phyloP scores from a whole-genome alignment of 1,140 invertebrate species.

The Lucilia sericata region DNA sequence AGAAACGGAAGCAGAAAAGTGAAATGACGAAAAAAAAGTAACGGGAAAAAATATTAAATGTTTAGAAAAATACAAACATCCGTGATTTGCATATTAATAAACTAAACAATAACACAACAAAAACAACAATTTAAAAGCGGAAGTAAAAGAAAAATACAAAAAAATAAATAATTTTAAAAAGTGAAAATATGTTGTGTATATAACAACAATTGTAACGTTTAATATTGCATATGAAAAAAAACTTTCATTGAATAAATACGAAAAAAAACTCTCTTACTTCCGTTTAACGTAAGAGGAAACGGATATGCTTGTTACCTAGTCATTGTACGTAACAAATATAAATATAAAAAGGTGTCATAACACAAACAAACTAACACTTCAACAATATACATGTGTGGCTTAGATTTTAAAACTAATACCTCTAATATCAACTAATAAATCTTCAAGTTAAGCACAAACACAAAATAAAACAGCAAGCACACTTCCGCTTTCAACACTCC shows the following conservation, averaged over 20 bases:
- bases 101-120: not conserved
- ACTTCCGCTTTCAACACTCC: not conserved
- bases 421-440: not conserved
- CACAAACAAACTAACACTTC: not conserved
- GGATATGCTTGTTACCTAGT: constrained; percentile 28
- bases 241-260: not conserved
- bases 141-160: constrained; percentile 7
- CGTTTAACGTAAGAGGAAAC: constrained; percentile 25
- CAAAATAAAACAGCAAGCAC: not conserved
- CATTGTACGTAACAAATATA: not conserved
- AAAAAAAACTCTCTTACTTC: constrained; percentile 1
- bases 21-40: not conserved
- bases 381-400: not conserved
- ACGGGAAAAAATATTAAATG: constrained; percentile 33
- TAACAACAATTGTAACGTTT: not conserved
- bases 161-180: not conserved
- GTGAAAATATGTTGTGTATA: not conserved
- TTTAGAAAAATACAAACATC: constrained; percentile 37
- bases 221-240: not conserved
- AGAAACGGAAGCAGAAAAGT: not conserved
- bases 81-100: constrained; percentile 35
- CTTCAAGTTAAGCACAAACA: not conserved
- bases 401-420: not conserved
- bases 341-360: not conserved
- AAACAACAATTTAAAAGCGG: not conserved